Evolutionary conservation across 1,140 invertebrate species (phyloP).

Genomic region (Archivesica marissinica): DNA sequence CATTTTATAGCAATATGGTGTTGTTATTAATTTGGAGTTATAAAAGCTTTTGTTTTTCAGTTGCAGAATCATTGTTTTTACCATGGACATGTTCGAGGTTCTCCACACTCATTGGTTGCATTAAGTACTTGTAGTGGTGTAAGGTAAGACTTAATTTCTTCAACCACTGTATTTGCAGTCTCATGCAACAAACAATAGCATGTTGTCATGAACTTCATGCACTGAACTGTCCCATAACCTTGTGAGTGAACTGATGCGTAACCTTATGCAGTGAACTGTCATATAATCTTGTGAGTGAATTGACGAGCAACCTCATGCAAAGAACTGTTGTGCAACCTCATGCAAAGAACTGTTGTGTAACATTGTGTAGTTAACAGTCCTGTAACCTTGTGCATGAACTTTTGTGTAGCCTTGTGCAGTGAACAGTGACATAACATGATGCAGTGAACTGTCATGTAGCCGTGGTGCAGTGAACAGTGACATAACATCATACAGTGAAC

Average conservation of each 20-base stretch:
- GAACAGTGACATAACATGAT: too few species aligned
- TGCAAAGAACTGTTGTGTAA: background rate
- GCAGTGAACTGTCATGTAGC: too few species aligned
- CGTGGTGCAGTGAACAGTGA: too few species aligned
- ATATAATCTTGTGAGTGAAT: background rate
- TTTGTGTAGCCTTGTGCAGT: too few species aligned
- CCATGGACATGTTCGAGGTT: conserved; percentile 90
- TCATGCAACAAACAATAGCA: too few species aligned
- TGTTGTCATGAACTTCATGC: background rate
- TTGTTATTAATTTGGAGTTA: background rate
- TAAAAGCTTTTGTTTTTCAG: conserved; percentile 84
- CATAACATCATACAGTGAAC: too few species aligned
- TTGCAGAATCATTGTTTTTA: conserved; percentile 92
- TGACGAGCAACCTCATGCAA: background rate
- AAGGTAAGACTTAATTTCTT: conserved; percentile 81
- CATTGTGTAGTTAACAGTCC: too few species aligned
- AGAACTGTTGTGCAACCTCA: background rate
- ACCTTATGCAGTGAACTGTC: too few species aligned
- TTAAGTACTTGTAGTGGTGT: conserved; percentile 93
- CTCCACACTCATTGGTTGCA: conserved; percentile 91
- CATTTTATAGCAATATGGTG: background rate
- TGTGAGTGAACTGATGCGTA: background rate
- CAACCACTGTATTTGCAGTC: background rate
- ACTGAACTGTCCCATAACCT: background rate
- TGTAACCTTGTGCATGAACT: too few species aligned